Conservation (phyloP, 2,888 invertebrate species). For the Melinopterus prodromus region DNA sequence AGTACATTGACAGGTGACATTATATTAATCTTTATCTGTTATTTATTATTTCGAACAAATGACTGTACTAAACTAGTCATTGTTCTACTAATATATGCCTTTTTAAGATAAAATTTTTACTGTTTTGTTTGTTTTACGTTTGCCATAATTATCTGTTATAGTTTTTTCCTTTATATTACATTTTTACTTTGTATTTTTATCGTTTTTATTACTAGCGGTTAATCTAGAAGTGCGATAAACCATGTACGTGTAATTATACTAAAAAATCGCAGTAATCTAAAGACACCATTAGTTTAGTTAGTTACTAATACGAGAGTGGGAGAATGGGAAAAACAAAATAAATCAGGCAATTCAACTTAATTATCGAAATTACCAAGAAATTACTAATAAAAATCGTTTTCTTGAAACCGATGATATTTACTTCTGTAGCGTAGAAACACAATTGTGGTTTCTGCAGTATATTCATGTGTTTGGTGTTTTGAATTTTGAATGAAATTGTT, state of each 20-base stretch:
- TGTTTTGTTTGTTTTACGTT: too few relatives aligned
- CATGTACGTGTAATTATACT: background rate
- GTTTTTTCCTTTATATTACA: background rate
- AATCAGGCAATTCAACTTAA: too few relatives aligned
- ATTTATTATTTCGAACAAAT: background rate
- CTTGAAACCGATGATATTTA: too few relatives aligned
- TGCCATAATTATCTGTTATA: too few relatives aligned
- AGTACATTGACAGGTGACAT: background rate
- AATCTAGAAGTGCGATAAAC: background rate
- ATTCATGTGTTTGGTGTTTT: background rate
- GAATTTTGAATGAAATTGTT: background rate
- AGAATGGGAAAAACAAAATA: too few relatives aligned
- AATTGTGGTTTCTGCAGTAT: too few relatives aligned
- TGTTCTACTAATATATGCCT: background rate
- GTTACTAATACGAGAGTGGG: background rate
- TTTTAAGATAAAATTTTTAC: background rate
- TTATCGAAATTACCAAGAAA: too few relatives aligned
- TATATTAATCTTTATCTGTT: background rate
- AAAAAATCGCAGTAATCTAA: background rate
- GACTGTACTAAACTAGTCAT: background rate
- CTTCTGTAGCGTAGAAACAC: too few relatives aligned
- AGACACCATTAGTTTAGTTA: background rate
- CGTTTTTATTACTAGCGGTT: background rate
- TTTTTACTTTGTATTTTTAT: slow-evolving; percentile 4
- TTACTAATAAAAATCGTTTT: too few relatives aligned